These are phyloP conservation scores for Bombylius major DNA, from an alignment of 2,888 invertebrate species.

Conservation along the genomic window DNA sequence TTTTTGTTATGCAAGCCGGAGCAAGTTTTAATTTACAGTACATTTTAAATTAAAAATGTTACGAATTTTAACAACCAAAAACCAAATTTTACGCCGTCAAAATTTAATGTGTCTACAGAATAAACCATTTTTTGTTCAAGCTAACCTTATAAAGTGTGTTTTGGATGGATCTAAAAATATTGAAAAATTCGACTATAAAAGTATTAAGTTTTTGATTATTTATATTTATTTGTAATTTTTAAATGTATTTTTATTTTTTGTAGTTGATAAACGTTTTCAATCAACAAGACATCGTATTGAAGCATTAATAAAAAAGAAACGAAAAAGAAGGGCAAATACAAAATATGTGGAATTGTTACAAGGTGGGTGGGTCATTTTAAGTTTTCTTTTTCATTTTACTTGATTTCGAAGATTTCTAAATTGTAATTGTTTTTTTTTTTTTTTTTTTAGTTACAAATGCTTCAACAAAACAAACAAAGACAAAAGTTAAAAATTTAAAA, in stretches of 20 bases:
- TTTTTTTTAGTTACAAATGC: slow-evolving; percentile 45
- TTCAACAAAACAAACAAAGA: slow-evolving; percentile 50
- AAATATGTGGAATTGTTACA: slow-evolving; percentile 56
- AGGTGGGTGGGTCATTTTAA: slow-evolving; percentile 38
- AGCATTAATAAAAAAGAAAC: slow-evolving; percentile 28
- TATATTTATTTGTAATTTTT: neutral
- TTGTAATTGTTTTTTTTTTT: slow-evolving; percentile 2
- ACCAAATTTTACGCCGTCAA: neutral
- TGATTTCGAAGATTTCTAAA: too few species aligned
- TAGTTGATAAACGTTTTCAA: slow-evolving; percentile 13
- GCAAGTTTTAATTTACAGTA: too few species aligned
- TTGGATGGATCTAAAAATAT: neutral
- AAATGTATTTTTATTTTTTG: neutral
- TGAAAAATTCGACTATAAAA: neutral
- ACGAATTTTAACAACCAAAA: neutral
- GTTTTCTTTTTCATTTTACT: neutral
- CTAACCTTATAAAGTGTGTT: neutral
- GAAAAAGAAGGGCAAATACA: slow-evolving; percentile 40
- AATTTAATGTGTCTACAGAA: neutral
- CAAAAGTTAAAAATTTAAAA: slow-evolving; percentile 53
- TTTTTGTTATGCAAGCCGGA: too few species aligned
- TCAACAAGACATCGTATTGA: slow-evolving; percentile 20
- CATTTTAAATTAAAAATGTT: neutral
- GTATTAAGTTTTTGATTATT: neutral
- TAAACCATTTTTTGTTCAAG: neutral